Base-by-base conservation (phyloP, 2,113 vertebrate species). In the Upupa epops region DNA sequence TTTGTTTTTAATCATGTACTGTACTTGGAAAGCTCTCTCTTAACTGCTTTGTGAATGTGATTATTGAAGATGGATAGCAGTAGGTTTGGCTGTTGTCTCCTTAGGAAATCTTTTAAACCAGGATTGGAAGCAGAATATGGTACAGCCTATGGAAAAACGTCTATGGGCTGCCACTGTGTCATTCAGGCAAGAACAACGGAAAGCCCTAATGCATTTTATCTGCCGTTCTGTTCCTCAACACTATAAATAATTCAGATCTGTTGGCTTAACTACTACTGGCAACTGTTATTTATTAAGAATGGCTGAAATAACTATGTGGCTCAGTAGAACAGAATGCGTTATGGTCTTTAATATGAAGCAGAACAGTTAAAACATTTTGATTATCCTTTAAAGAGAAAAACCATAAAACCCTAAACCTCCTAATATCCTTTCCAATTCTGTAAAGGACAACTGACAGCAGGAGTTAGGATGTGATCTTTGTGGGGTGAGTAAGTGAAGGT, bases 221-320 rank as follows among this genome's bases (percentile, higher is more conserved):
- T 95, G 71, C 86, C 49, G 48, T 89, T 91, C 61, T 93, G 66
- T 93, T 95, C 89, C 77, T 94, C 91, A 81, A 74, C 80, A 93
- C 76, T 94, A 84, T 94, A 95, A 82, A 94, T 96, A 96, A 96
- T 95, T 97, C 94, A 95, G 60, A 90, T 95, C 88, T 91, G 86
- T 96, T 97, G 96, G 93, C 88, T 96, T 96, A 96, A 96, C 89
- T 94, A 96, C 94, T 89, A 78, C 86, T 94, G 93, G 93, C 93
- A 95, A 95, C 74, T 90, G 89, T 88, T 96, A 86, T 94, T 96
- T 96, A 97, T 97, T 93, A 97, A 89, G 93, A 95, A 88, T 85
- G 89, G 95, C 77, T 91, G 95, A 95, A 97, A 96, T 95, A 94
- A 92, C 90, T 83, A 34, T 80, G 75, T 83, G 72, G 94, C 95